These are phyloP conservation scores for Heliornis fulica DNA, from an alignment of 2,113 vertebrate genomes.

Conservation along the genomic window DNA sequence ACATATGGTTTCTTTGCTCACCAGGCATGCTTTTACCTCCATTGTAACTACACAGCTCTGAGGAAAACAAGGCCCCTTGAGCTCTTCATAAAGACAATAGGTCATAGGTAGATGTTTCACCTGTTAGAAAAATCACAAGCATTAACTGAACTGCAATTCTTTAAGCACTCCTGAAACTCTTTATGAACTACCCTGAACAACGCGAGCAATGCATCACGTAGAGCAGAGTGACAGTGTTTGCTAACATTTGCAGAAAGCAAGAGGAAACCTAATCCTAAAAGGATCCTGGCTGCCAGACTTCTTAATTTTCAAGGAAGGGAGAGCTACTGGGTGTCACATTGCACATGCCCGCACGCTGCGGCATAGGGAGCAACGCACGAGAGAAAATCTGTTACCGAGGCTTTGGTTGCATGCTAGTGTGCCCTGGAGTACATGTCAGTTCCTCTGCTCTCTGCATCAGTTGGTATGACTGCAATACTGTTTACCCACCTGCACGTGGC, in stretches of 20 bases:
- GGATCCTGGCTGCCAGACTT: background rate
- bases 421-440: background rate
- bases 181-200: background rate
- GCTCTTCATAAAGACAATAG: background rate
- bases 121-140: background rate
- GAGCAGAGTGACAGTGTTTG: slow-evolving; percentile 22
- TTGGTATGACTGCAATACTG: background rate
- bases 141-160: background rate
- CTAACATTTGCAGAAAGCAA: slow-evolving; percentile 32
- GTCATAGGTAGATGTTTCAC: background rate
- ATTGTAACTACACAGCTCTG: background rate
- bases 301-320: slow-evolving; percentile 1
- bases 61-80: background rate
- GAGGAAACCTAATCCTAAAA: slow-evolving; percentile 36
- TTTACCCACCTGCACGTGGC: background rate
- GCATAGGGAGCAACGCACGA: background rate
- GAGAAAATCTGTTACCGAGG: background rate
- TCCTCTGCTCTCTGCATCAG: background rate
- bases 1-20: background rate
- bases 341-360: background rate
- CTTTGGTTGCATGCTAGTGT: background rate
- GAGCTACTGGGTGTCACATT: background rate
- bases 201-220: background rate
- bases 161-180: background rate
- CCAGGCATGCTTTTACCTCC: background rate